These are phyloP conservation scores for Ptilonorhynchus violaceus DNA, from an alignment of 2,113 vertebrate species.

Conservation along the genomic window DNA sequence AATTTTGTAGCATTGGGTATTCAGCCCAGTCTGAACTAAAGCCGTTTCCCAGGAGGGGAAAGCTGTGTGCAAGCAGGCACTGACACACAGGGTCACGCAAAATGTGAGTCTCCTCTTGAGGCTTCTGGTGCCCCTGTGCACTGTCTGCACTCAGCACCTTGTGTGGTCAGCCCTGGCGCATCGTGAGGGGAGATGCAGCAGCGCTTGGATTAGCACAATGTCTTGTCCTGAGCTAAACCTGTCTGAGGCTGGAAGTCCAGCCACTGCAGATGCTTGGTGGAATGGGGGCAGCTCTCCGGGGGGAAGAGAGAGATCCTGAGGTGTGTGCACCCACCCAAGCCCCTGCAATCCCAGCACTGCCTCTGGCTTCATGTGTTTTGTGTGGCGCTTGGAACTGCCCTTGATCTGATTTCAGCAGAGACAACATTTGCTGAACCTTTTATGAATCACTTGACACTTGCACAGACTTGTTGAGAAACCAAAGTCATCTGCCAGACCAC, in stretches of 20 bases:
- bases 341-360: not conserved
- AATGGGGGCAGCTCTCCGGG: not conserved
- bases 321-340: not conserved
- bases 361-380: not conserved
- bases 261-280: not conserved
- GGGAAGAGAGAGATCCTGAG: fast-evolving
- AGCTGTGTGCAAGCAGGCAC: not conserved
- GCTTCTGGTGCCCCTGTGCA: not conserved
- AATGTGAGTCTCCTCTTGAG: not conserved
- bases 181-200: not conserved
- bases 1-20: not conserved
- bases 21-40: not conserved
- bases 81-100: not conserved
- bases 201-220: fast-evolving
- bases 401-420: not conserved
- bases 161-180: not conserved
- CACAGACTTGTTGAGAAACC: conserved; percentile 23
- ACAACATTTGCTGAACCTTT: conserved; percentile 12
- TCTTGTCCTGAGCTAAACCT: not conserved
- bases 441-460: conserved; percentile 20
- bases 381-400: not conserved
- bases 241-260: not conserved
- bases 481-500: not conserved
- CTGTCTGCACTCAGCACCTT: not conserved
- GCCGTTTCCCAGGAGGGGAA: fast-evolving